phyloP scores from a whole-genome alignment of 2,797 vertebrate genomes.

The Muscicapa comitata region DNA sequence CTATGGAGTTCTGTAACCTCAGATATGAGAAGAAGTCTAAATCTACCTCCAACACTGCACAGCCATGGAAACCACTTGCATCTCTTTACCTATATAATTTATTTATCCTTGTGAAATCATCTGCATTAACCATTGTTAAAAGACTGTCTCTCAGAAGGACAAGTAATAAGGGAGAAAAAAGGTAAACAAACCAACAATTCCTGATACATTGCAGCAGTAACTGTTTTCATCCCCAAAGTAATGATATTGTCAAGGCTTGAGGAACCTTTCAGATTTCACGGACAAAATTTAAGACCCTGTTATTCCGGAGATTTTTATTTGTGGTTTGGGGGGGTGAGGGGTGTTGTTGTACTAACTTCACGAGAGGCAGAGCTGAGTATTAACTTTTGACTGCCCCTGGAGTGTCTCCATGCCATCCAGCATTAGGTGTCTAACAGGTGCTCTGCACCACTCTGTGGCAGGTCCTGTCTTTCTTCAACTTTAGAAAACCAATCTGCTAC shows the following conservation, averaged over 20 bases:
- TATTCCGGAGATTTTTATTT: fast-evolving
- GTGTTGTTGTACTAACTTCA: not conserved
- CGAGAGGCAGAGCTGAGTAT: not conserved
- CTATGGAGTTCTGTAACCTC: not conserved
- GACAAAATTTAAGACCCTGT: not conserved
- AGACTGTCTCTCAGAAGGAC: not conserved
- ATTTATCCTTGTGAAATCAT: not conserved
- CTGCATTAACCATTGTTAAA: not conserved
- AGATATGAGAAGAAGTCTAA: not conserved
- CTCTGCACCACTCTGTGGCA: not conserved
- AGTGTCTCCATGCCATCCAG: not conserved
- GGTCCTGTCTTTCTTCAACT: not conserved
- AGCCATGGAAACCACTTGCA: not conserved
- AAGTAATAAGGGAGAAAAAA: not conserved
- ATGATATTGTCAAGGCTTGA: not conserved
- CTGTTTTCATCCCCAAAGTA: not conserved
- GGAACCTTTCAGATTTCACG: not conserved
- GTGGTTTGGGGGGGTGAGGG: fast-evolving
- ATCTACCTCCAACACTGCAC: not conserved
- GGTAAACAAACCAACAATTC: fast-evolving
- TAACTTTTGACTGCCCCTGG: not conserved
- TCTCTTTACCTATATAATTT: not conserved
- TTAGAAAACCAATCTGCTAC: not conserved
- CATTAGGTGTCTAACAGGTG: not conserved
- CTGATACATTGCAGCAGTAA: not conserved